phyloP scores from a whole-genome alignment of 1,140 invertebrate genomes.

The Hyphantria cunea region DNA sequence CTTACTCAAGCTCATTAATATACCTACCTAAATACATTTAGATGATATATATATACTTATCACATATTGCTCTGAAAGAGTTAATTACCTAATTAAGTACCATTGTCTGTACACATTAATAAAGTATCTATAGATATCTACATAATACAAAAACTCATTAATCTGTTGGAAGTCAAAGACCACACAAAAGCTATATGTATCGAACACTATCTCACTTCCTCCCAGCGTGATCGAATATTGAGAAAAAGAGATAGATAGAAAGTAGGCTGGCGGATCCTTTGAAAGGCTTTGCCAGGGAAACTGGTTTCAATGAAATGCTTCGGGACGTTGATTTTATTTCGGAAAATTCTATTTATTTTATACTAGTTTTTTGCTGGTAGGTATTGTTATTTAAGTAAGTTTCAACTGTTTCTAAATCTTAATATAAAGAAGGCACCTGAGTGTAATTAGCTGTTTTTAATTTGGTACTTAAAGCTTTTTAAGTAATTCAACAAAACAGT shows the following conservation, averaged over 20 bases:
- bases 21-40: no score
- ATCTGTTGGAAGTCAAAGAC: slow-evolving; percentile 35
- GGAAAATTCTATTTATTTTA: slow-evolving; percentile 26
- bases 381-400: background rate
- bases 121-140: slow-evolving; percentile 20
- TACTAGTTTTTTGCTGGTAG: background rate
- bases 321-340: slow-evolving; percentile 53
- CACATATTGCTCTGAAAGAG: slow-evolving; percentile 22
- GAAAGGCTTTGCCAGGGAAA: slow-evolving; percentile 66
- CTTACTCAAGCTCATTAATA: no score
- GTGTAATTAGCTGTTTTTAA: no score
- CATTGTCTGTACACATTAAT: slow-evolving; percentile 30
- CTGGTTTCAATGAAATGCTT: slow-evolving; percentile 68
- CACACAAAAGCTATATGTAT: slow-evolving; percentile 36
- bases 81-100: slow-evolving; percentile 34
- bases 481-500: no score
- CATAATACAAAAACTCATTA: slow-evolving; percentile 39
- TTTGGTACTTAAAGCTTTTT: no score
- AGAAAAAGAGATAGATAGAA: slow-evolving; percentile 60
- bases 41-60: slow-evolving; percentile 28
- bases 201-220: slow-evolving; percentile 46
- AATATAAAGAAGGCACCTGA: no score
- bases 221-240: slow-evolving; percentile 26
- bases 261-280: slow-evolving; percentile 58
- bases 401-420: no score